Percentiles rank a stretch among this genome's conserved stretches.
These are phyloP conservation scores for Palythoa caribaeorum DNA, from an alignment of 92 coral and sea anemone species.

Conservation along the genomic window DNA sequence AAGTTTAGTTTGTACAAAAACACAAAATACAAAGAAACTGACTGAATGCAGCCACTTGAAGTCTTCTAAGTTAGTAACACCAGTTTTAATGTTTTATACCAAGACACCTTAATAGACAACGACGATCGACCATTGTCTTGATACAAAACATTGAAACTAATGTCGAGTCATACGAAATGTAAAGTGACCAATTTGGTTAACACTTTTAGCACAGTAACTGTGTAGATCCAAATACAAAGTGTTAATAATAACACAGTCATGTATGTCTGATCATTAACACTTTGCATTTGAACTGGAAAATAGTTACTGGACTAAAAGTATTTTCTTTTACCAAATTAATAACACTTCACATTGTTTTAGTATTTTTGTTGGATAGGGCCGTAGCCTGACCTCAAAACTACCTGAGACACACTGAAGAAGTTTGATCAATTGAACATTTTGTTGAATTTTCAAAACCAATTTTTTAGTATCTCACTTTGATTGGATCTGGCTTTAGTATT, in stretches of 20 bases:
- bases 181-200: conserved; percentile 12
- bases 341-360: neutral
- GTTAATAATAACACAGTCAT: neutral
- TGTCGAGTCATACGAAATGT: neutral
- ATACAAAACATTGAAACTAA: neutral
- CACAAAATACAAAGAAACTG: neutral
- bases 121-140: neutral
- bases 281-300: conserved; percentile 6
- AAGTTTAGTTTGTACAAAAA: neutral
- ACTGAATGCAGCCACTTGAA: neutral
- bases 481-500: neutral
- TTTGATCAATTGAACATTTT: neutral
- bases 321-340: neutral
- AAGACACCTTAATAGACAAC: no score
- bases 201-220: conserved; percentile 14
- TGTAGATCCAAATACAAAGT: neutral
- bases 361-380: conserved; percentile 5
- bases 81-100: no score
- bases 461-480: neutral
- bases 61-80: no score
- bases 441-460: neutral
- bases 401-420: conserved; percentile 1
- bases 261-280: neutral
- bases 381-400: conserved; percentile 3
- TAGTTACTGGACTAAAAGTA: conserved; percentile 20